Evolutionary conservation across 2,888 invertebrate species (phyloP).

Genomic region (Tiliacea citrago): DNA sequence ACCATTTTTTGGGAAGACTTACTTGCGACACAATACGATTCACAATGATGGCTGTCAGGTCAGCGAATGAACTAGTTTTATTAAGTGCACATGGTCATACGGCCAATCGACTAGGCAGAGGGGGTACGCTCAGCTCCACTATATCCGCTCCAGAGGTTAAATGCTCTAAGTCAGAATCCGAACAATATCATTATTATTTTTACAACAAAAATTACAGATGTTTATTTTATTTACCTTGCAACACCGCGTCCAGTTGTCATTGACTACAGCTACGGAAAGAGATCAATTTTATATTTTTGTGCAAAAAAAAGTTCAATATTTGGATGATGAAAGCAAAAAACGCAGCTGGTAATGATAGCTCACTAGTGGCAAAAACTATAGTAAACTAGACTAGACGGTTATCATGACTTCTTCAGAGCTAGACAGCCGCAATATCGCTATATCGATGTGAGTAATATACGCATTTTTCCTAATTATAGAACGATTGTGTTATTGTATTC

Average conservation of each 20-base stretch:
- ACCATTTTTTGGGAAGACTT: too few relatives aligned
- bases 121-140: too few relatives aligned
- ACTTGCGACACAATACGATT: too few relatives aligned
- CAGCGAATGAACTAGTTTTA: too few relatives aligned
- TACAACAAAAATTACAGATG: slow-evolving; percentile 29
- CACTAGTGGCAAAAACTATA: slow-evolving; percentile 75
- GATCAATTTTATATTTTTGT: slow-evolving; percentile 80
- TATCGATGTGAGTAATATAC: slow-evolving; percentile 87
- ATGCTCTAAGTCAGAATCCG: too few relatives aligned
- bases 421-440: slow-evolving; percentile 87
- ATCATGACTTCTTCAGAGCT: slow-evolving; percentile 88
- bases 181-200: too few relatives aligned
- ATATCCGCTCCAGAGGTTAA: too few relatives aligned
- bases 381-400: slow-evolving; percentile 75
- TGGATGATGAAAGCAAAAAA: slow-evolving; percentile 88
- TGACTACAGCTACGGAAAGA: slow-evolving; percentile 52
- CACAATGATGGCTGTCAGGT: too few relatives aligned
- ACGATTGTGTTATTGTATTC: slow-evolving; percentile 73
- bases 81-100: too few relatives aligned
- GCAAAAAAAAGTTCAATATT: slow-evolving; percentile 80
- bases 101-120: too few relatives aligned
- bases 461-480: slow-evolving; percentile 81
- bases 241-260: slow-evolving; percentile 60
- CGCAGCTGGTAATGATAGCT: slow-evolving; percentile 77
- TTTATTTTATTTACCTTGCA: slow-evolving; percentile 42